A percentile compares a stretch with the other conserved stretches of the same genome.
phyloP scores from a whole-genome alignment of 1,140 invertebrate species.

The Drosophila kurseongensis region DNA sequence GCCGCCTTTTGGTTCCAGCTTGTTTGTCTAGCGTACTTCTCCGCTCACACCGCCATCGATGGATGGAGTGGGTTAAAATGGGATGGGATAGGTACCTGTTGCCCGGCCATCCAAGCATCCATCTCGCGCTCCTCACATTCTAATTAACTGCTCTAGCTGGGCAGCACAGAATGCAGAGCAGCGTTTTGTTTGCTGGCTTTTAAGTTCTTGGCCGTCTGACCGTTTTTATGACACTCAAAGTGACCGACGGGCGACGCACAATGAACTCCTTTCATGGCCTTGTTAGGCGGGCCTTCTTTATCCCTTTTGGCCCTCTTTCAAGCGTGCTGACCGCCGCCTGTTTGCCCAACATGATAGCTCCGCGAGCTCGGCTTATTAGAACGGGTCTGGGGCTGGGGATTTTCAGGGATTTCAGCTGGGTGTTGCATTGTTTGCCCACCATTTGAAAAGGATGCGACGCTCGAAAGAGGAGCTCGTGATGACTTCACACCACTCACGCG shows the following conservation, averaged over 20 bases:
- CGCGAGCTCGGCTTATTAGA: constrained; percentile 77
- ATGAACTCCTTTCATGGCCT: constrained; percentile 81
- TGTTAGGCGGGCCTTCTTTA: constrained; percentile 70
- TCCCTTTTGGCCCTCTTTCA: constrained; percentile 20
- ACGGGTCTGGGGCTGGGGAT: constrained; percentile 30
- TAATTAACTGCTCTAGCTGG: constrained; percentile 82
- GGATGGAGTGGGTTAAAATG: constrained; percentile 27
- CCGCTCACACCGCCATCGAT: constrained; percentile 25
- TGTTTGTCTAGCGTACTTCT: constrained; percentile 77
- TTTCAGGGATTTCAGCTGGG: constrained; percentile 23
- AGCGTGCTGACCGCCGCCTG: constrained; percentile 9
- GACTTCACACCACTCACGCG: constrained; percentile 37
- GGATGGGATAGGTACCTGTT: constrained; percentile 35
- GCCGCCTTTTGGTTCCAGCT: constrained; percentile 64
- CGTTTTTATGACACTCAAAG: constrained; percentile 79
- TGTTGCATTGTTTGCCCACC: constrained; percentile 70
- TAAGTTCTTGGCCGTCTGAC: constrained; percentile 45
- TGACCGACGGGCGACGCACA: constrained; percentile 75
- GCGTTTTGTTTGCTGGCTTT: constrained; percentile 76
- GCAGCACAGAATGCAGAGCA: constrained; percentile 73
- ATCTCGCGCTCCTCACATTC: constrained; percentile 54
- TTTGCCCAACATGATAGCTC: constrained; percentile 75
- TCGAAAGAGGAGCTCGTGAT: constrained; percentile 39
- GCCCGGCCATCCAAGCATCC: constrained; percentile 17
- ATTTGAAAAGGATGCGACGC: constrained; percentile 71